A percentile compares a stretch with the other conserved stretches of the same genome.
Conservation (phyloP, 1,140 invertebrate genomes). For the Mylabris phalerata region DNA sequence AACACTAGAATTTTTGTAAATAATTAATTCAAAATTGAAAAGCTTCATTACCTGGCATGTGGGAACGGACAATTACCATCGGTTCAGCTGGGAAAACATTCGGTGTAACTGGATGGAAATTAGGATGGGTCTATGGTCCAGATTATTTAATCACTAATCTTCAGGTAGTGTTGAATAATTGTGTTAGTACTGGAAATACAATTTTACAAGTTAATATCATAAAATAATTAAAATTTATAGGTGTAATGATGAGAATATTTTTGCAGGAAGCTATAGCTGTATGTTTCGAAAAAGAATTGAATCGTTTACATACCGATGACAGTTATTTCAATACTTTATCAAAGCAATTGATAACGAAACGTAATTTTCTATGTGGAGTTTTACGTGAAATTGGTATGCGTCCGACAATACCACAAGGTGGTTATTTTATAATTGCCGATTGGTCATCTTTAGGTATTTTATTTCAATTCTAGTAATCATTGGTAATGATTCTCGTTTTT, state of each 20-base stretch:
- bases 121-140: slow-evolving; percentile 94
- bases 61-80: slow-evolving; percentile 94
- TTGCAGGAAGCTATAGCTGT: slow-evolving; percentile 80
- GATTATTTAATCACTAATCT: slow-evolving; percentile 70
- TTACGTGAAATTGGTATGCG: slow-evolving; percentile 76
- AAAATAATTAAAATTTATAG: too few relatives aligned
- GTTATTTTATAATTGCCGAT: slow-evolving; percentile 95
- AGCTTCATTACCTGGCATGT: slow-evolving; percentile 93
- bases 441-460: slow-evolving; percentile 66
- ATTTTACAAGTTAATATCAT: too few relatives aligned
- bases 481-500: slow-evolving; percentile 23
- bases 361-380: slow-evolving; percentile 76
- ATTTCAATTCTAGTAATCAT: slow-evolving; percentile 33
- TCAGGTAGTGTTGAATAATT: slow-evolving; percentile 89
- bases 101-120: slow-evolving; percentile 95
- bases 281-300: slow-evolving; percentile 82
- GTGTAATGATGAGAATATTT: slow-evolving; percentile 45
- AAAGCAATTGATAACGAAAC: slow-evolving; percentile 71
- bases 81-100: slow-evolving; percentile 98
- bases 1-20: too few relatives aligned
- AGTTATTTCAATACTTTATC: slow-evolving; percentile 82
- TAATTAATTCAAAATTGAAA: too few relatives aligned
- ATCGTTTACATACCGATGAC: slow-evolving; percentile 60
- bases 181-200: slow-evolving; percentile 84
- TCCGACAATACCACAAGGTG: slow-evolving; percentile 90